Conservation (phyloP, 2,113 vertebrate genomes). For the Struthidea cinerea region DNA sequence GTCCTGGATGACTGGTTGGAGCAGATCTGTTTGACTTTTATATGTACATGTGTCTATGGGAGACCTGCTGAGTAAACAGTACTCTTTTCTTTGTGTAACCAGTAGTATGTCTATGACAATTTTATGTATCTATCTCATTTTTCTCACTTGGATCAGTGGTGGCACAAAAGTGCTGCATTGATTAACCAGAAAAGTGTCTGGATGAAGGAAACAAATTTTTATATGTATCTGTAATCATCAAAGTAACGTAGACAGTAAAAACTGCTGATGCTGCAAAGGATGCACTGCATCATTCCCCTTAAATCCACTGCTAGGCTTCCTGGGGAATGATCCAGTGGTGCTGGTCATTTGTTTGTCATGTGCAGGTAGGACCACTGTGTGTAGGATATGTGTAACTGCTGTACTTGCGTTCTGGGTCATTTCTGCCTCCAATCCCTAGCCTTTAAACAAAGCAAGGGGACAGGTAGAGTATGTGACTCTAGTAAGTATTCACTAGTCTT, state of each 20-base stretch:
- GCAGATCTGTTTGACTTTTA: not conserved
- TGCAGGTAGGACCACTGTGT: not conserved
- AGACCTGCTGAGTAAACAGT: not conserved
- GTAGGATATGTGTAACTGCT: not conserved
- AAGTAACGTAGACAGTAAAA: not conserved
- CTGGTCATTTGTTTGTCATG: not conserved
- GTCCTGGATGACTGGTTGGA: not conserved
- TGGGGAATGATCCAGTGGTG: not conserved
- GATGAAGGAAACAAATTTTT: not conserved
- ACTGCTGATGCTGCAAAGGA: not conserved
- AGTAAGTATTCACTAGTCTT: not conserved
- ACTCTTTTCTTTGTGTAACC: not conserved
- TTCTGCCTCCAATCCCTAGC: not conserved
- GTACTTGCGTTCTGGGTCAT: not conserved
- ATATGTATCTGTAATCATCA: not conserved
- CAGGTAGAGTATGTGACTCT: not conserved
- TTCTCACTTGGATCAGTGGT: not conserved
- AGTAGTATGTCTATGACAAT: fast-evolving
- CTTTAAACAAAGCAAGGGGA: not conserved
- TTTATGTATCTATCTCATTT: not conserved
- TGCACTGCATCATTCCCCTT: not conserved
- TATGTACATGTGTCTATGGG: not conserved
- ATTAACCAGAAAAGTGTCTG: not conserved
- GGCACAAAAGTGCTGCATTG: not conserved
- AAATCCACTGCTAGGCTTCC: not conserved